Conservation (phyloP, 2,888 invertebrate genomes). For the Carabus problematicus region DNA sequence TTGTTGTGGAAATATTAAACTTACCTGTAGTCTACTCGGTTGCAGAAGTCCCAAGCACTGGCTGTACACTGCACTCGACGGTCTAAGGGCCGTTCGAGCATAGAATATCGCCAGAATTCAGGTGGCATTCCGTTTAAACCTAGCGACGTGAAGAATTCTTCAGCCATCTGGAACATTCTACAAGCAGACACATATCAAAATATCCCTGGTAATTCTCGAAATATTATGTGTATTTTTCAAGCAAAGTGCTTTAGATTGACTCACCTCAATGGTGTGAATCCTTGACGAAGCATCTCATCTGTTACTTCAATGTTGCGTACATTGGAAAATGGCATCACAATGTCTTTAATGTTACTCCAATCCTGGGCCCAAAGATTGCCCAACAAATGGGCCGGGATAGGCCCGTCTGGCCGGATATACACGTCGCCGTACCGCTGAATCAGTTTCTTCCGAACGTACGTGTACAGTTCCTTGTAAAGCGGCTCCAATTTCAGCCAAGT, state of each 20-base stretch:
- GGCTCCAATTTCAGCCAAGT: conserved; percentile 73
- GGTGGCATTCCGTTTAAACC: conserved; percentile 81
- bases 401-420: conserved; percentile 70
- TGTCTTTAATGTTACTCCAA: conserved; percentile 77
- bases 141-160: conserved; percentile 82
- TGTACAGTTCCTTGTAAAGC: conserved; percentile 82
- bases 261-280: conserved; percentile 75
- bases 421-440: conserved; percentile 58
- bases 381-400: conserved; percentile 84
- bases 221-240: background rate
- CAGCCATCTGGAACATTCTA: conserved; percentile 83
- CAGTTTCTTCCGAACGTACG: conserved; percentile 77
- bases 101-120: conserved; percentile 84
- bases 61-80: conserved; percentile 76
- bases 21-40: conserved; percentile 82
- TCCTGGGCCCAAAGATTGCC: conserved; percentile 89
- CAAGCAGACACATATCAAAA: conserved; percentile 44
- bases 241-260: conserved; percentile 18
- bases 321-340: conserved; percentile 78
- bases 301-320: conserved; percentile 77
- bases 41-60: conserved; percentile 88
- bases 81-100: conserved; percentile 77
- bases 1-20: conserved; percentile 31
- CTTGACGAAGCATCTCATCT: conserved; percentile 76
- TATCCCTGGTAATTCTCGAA: background rate